Base-by-base conservation (phyloP, 1,140 invertebrate species). In the Eupristina koningsbergeri region DNA sequence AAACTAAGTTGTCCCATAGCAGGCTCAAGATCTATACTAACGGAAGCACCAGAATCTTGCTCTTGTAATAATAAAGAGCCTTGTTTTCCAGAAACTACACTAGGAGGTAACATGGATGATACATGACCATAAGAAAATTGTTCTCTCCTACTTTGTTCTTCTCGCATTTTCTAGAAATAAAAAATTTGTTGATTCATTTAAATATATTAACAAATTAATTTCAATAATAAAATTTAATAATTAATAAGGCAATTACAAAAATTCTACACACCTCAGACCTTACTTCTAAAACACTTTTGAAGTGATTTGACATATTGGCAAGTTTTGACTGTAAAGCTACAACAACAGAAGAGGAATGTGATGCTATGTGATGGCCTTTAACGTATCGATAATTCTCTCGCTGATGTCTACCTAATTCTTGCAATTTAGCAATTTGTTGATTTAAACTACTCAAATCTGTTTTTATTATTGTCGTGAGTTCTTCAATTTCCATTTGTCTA, bases 381-480 rank as follows among this genome's bases (percentile, higher is more conserved):
- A 93, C 91, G 75, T 88, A 93, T 83, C 90, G 89, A 84, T 87
- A 89, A 75, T 86, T 90, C 75, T 94, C 93, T 86, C 94, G 93
- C 85, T 96, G 95, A 71, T 94, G 93, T 90, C 94, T 95, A 13
- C 96, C 96, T 86, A 97, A 94, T 88, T 96, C 96, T 89, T 97
- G 96, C 80, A 98, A 91, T 87, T 95, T 94, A 19, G 97, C 97
- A 89, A 99, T 99, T 93, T 99, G 98, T 90, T 98, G 96, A 93
- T 99, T 99, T 79, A 99, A 94, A 88, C 96, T 97, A 91, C 95
- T 96, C 78, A 99, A 94, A 92, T 99, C 99, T 87, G 97, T 96
- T 93, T 99, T 99, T 45, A 99, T 99, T 69, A 99, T 99, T 88
- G 98, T 98, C 1, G 98, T 99, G 61, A 99, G 92, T 91, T 99